Percentiles rank a stretch among this genome's conserved stretches.
Conservation (phyloP, 2,113 vertebrate genomes). For the Alethe diademata region DNA sequence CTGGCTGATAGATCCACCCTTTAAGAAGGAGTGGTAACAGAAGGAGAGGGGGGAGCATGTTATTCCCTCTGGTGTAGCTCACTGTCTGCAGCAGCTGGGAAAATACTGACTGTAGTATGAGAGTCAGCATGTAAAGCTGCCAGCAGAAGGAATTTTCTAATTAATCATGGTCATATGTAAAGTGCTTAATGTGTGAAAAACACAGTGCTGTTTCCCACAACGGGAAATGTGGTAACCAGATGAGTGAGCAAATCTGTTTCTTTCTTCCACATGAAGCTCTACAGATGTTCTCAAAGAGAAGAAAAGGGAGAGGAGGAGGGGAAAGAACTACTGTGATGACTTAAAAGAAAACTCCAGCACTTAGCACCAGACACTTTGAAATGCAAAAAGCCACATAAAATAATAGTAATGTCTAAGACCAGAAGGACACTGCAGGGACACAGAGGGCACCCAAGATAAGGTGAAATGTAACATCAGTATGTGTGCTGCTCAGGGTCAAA, state of each 20-base stretch:
- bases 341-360: neutral
- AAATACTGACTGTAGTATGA: neutral
- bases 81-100: neutral
- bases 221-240: neutral
- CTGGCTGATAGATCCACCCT: neutral
- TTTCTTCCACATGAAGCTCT: neutral
- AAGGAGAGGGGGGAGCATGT: fast-evolving
- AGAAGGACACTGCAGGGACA: neutral
- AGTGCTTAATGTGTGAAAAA: constrained; percentile 4
- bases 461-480: neutral
- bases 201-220: neutral
- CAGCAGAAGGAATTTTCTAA: neutral
- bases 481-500: neutral
- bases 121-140: neutral
- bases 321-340: neutral
- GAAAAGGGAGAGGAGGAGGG: neutral
- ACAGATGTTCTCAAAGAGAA: neutral
- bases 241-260: neutral
- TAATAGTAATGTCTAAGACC: neutral
- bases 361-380: neutral
- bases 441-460: neutral
- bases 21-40: neutral
- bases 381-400: neutral
- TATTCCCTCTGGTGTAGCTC: neutral
- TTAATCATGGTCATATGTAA: constrained; percentile 10